Percentiles rank a stretch among this genome's conserved stretches.
Evolutionary conservation across 1,140 invertebrate genomes (phyloP).

Genomic region (Hestina assimilis): DNA sequence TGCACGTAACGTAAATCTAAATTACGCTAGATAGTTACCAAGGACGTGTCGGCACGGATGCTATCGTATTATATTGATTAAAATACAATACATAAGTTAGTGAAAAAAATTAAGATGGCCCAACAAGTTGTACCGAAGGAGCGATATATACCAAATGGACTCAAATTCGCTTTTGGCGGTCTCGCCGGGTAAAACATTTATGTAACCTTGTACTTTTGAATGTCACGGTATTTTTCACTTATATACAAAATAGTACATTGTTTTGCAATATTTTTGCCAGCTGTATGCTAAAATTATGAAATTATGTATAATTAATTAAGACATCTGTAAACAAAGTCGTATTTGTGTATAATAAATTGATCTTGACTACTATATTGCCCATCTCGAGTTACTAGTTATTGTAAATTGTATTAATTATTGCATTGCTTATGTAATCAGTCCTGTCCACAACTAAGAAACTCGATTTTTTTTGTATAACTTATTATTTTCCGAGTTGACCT

Average conservation of each 20-base stretch:
- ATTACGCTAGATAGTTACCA: not conserved
- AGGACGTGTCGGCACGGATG: not conserved
- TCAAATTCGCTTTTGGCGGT: conserved; percentile 84
- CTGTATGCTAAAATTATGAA: too few relatives aligned
- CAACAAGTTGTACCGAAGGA: conserved; percentile 48
- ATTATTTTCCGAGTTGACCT: too few relatives aligned
- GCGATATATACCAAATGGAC: conserved; percentile 79
- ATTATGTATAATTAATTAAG: too few relatives aligned
- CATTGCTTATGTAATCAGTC: conserved; percentile 11
- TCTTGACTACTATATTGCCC: not conserved
- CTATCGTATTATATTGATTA: not conserved
- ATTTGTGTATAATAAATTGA: too few relatives aligned
- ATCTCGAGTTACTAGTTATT: not conserved
- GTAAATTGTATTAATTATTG: conserved; percentile 13
- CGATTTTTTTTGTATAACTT: not conserved
- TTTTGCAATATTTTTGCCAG: too few relatives aligned
- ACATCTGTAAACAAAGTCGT: too few relatives aligned
- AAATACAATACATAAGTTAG: not conserved
- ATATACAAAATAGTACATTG: not conserved
- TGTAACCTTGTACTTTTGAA: conserved; percentile 44
- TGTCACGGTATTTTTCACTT: conserved; percentile 36
- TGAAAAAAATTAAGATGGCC: conserved; percentile 36
- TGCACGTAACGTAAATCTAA: not conserved
- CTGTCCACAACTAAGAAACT: not conserved
- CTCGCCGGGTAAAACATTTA: conserved; percentile 81